Percentiles rank a stretch among this genome's conserved stretches.
These are phyloP conservation scores for Seira sanloemensis DNA, from an alignment of 2,888 invertebrate genomes.

Conservation along the genomic window DNA sequence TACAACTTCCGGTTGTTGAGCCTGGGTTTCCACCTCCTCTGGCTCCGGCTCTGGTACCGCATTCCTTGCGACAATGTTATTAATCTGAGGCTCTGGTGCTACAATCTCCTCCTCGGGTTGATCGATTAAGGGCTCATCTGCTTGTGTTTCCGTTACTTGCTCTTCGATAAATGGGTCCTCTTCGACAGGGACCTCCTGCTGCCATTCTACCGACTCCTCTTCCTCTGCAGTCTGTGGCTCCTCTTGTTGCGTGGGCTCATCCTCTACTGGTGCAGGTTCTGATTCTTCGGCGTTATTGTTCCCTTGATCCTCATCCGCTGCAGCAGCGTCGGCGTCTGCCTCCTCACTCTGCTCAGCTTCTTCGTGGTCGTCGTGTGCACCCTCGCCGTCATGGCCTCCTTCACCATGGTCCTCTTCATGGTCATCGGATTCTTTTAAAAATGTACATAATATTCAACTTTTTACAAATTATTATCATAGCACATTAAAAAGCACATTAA, in stretches of 20 bases:
- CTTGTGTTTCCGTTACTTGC: not conserved
- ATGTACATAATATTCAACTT: not conserved
- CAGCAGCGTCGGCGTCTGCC: not conserved
- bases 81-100: too few relatives aligned
- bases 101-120: not conserved
- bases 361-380: not conserved
- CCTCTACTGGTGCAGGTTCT: constrained; percentile 14
- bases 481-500: not conserved
- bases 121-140: not conserved
- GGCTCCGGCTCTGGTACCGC: not conserved
- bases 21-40: not conserved
- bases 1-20: not conserved
- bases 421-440: not conserved
- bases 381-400: not conserved
- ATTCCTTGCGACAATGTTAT: not conserved
- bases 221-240: not conserved
- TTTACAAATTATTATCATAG: not conserved
- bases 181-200: not conserved
- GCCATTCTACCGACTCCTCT: not conserved
- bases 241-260: not conserved
- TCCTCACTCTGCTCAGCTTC: constrained; percentile 1
- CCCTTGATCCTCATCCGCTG: not conserved
- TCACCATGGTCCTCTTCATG: constrained; percentile 12
- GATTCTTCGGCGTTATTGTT: too few relatives aligned
- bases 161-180: not conserved